These are phyloP conservation scores for Sinocyclocheilus maitianheensis DNA, from an alignment of 2,113 vertebrate genomes.

Conservation along the genomic window DNA sequence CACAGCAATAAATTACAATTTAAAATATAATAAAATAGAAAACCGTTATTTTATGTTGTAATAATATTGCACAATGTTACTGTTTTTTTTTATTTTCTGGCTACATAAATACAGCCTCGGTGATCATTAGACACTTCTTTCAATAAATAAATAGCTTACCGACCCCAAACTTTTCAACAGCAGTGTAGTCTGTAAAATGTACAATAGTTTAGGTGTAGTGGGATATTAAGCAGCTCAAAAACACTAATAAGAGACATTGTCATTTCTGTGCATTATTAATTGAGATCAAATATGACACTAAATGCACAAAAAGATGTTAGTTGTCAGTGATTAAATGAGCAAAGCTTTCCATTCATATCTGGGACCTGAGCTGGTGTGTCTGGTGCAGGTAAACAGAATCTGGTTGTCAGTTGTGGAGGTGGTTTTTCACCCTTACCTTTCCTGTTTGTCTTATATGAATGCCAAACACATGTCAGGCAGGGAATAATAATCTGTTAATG, in stretches of 20 bases:
- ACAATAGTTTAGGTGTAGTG: not conserved
- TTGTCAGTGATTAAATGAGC: not conserved
- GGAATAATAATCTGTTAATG: not conserved
- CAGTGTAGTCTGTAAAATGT: not conserved
- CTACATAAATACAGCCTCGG: not conserved
- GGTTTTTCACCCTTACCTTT: slow-evolving; percentile 5
- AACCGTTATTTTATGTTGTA: not conserved
- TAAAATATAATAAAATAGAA: not conserved
- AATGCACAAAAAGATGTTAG: not conserved
- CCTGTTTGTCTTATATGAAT: not conserved
- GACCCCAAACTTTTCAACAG: not conserved
- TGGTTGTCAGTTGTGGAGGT: not conserved
- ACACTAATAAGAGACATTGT: not conserved
- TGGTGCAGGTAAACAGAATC: too few species aligned
- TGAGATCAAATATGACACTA: not conserved
- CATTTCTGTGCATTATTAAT: not conserved
- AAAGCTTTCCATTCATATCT: not conserved
- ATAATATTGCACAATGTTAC: not conserved
- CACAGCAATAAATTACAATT: not conserved
- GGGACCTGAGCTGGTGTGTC: not conserved
- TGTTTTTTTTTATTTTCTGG: not conserved
- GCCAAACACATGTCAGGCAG: not conserved
- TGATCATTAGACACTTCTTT: not conserved
- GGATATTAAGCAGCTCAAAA: not conserved
- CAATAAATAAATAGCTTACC: not conserved